Evolutionary conservation across 1,140 invertebrate genomes (phyloP).

Genomic region (Apis laboriosa): DNA sequence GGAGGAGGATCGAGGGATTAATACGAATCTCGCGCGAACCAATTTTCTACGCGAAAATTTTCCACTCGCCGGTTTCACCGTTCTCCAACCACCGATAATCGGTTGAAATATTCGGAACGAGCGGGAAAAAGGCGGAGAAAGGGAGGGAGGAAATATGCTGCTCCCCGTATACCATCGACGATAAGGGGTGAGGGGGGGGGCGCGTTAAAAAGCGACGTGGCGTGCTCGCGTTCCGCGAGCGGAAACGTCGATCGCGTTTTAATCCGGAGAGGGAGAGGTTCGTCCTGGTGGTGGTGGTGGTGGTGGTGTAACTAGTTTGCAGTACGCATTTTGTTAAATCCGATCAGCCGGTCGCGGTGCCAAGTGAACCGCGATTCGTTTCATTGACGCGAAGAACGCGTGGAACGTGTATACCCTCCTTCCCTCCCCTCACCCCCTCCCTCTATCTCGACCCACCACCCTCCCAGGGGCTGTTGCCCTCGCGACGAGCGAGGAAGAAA

Average conservation of each 20-base stretch:
- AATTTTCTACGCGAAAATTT: slow-evolving; percentile 2
- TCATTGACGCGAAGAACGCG: neutral
- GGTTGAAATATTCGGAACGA: neutral
- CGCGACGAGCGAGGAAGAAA: neutral
- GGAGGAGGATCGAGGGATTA: neutral
- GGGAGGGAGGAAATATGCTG: neutral
- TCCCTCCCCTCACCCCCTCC: neutral
- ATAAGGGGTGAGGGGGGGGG: neutral
- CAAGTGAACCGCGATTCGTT: slow-evolving; percentile 47
- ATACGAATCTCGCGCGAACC: neutral
- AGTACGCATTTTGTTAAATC: slow-evolving; percentile 51
- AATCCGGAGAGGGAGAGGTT: slow-evolving; percentile 1
- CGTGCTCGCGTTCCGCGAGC: too few species aligned
- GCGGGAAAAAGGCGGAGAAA: too few species aligned
- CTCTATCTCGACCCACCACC: neutral
- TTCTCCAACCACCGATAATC: neutral
- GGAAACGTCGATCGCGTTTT: slow-evolving; percentile 45
- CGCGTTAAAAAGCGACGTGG: too few species aligned
- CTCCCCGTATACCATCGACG: neutral
- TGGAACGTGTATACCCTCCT: too few species aligned
- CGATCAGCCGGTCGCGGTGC: slow-evolving; percentile 27
- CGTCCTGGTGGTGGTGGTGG: neutral
- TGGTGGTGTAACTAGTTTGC: slow-evolving; percentile 46
- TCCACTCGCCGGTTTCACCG: neutral
- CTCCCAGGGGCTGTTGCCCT: neutral